Percentiles rank a stretch among this genome's conserved stretches.
Conservation (phyloP, 2,113 vertebrate genomes). For the Pimephales promelas region DNA sequence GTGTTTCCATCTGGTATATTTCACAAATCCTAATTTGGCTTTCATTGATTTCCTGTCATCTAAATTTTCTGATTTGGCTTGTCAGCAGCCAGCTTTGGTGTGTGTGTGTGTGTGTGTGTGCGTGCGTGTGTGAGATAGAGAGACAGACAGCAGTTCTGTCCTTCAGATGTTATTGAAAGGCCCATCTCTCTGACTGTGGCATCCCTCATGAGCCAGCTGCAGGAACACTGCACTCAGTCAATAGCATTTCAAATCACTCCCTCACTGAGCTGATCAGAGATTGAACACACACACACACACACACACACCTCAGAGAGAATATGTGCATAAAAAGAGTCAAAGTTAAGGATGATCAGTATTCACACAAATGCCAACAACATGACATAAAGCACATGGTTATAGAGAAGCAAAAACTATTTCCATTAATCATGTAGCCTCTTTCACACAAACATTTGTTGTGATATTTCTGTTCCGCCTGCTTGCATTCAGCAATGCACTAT, state of each 20-base stretch:
- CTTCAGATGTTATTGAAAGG: constrained; percentile 44
- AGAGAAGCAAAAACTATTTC: neutral
- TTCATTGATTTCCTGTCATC: constrained; percentile 32
- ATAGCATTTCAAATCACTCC: constrained; percentile 23
- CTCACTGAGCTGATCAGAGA: constrained; percentile 12
- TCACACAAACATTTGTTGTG: neutral
- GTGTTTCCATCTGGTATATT: neutral
- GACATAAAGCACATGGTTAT: constrained; percentile 2
- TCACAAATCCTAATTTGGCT: neutral
- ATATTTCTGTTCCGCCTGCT: too few species aligned
- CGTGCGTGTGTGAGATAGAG: neutral
- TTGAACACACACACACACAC: neutral
- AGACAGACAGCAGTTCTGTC: constrained; percentile 19
- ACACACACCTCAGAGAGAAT: neutral
- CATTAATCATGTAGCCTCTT: neutral
- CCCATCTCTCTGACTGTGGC: constrained; percentile 1
- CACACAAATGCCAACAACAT: neutral
- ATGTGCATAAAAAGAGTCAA: neutral
- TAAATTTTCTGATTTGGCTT: neutral
- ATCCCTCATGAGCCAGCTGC: neutral
- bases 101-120: neutral
- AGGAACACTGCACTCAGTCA: constrained; percentile 8
- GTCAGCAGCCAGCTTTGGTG: constrained; percentile 13
- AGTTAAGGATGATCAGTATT: neutral
- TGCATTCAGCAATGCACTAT: too few species aligned